Percentiles rank a stretch among this genome's conserved stretches.
These are phyloP conservation scores for Hyla sarda DNA, from an alignment of 2,113 vertebrate genomes.

Conservation along the genomic window DNA sequence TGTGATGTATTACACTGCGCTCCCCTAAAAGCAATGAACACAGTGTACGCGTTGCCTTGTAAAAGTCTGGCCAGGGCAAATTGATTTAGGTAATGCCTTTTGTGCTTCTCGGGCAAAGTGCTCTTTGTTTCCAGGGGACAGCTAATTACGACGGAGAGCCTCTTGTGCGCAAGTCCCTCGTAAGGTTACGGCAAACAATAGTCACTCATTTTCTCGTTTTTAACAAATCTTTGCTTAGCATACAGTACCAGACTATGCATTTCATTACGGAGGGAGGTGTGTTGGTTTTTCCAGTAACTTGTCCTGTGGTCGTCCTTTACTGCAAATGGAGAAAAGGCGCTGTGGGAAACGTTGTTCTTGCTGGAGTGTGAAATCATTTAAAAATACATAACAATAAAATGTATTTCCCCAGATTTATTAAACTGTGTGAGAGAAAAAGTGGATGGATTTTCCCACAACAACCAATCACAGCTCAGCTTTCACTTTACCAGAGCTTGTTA, in stretches of 20 bases:
- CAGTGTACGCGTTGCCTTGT: not conserved
- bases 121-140: slow-evolving; percentile 3
- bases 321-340: not conserved
- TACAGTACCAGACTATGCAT: not conserved
- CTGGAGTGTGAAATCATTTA: not conserved
- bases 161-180: not conserved
- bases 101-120: slow-evolving; percentile 36
- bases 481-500: too few species aligned
- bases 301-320: not conserved
- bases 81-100: slow-evolving; percentile 56
- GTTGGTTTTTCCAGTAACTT: not conserved
- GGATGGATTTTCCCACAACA: too few species aligned
- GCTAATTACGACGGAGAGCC: slow-evolving; percentile 12
- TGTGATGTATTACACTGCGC: slow-evolving; percentile 36
- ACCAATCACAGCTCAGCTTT: too few species aligned
- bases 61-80: slow-evolving; percentile 45
- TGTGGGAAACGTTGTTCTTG: not conserved
- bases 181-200: slow-evolving; percentile 7
- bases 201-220: not conserved
- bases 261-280: not conserved
- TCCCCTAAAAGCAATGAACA: slow-evolving; percentile 42
- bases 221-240: not conserved
- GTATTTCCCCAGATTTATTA: too few species aligned
- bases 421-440: too few species aligned
- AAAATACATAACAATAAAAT: not conserved